Evolutionary conservation across 2,888 invertebrate species (phyloP), one percentile per base, ranked within the genome.

Genomic region (Disparrhopalites patrizii): DNA sequence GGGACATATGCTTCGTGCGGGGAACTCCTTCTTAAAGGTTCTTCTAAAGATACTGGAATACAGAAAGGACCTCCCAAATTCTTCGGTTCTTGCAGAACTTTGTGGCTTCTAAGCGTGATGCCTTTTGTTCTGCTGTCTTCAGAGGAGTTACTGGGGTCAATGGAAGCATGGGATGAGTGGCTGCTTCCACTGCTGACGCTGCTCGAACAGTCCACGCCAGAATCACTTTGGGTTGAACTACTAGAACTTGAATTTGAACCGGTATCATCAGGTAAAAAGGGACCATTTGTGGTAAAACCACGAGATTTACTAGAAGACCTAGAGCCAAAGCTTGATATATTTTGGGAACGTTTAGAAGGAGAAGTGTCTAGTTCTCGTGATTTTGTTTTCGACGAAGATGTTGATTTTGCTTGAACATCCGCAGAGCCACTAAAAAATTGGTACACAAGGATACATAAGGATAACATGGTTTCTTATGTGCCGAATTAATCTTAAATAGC

Each of bases 31-130:
- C 67, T 58, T 15, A 63, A 52, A 3, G 63, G 28, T 30, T 62
- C 57, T 20, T 38, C 62, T 18, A 54, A 15, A 43, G 47, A 43
- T 38, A 47, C 62, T 43, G 61, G 61, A 8, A 27, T 31, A 33
- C 50, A 43, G 25, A 47, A 61, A 13, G 60, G 47, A 20, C 18
- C 36, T 43, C 13, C 33, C 20, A 33, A 36, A 30, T 62, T 55
- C 10, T 63, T 61, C 10, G 74, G 73, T 58, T 76, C 75, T 43
- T 69, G 77, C 51, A 85, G 81, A 70, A 83, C 82, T 79, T 84
- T 85, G 77, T 86, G 85, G 79, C 83, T 86, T 73, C 86, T 81
- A 75, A 86, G 79, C 57, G 83, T 84, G 75, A 86, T 86, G 5
- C 71, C 71, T 20, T 38, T 40, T 18, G 52, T 55, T 50, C 52